These are phyloP conservation scores for Pholis gunnellus DNA, from an alignment of 2,113 vertebrate species.

Conservation along the genomic window DNA sequence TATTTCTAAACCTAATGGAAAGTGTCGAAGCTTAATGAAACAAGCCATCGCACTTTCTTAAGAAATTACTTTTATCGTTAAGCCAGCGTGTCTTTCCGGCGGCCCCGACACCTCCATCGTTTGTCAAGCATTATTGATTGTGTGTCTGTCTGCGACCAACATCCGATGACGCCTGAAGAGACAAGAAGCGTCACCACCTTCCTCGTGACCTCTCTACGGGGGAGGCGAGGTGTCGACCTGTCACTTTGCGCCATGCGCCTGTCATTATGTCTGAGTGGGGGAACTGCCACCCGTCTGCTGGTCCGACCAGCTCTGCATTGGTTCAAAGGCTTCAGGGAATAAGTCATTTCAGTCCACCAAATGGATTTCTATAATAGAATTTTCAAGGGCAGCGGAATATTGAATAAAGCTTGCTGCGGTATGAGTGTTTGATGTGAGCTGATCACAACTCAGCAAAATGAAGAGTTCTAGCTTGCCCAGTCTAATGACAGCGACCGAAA, in stretches of 20 bases:
- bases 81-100: conserved; percentile 6
- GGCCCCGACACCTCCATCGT: conserved; percentile 18
- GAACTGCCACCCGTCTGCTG: conserved; percentile 39
- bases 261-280: conserved; percentile 61
- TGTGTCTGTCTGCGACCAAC: conserved; percentile 3
- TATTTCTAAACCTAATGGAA: conserved; percentile 31
- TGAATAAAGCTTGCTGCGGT: conserved; percentile 59
- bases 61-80: conserved; percentile 9
- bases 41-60: background rate
- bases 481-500: conserved; percentile 44
- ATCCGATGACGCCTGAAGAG: conserved; percentile 38
- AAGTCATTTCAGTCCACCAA: conserved; percentile 70
- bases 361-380: conserved; percentile 78
- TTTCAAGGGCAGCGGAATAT: conserved; percentile 68
- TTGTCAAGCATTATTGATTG: conserved; percentile 53
- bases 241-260: conserved; percentile 55
- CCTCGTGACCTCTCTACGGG: conserved; percentile 54
- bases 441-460: conserved; percentile 58
- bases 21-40: conserved; percentile 25
- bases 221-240: conserved; percentile 62
- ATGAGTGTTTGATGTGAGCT: conserved; percentile 66
- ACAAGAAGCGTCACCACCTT: conserved; percentile 47
- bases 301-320: conserved; percentile 49
- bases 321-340: conserved; percentile 73
- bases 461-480: conserved; percentile 18